Evolutionary conservation across 2,113 vertebrate genomes (phyloP).

Genomic region (Corydoras sp.): DNA sequence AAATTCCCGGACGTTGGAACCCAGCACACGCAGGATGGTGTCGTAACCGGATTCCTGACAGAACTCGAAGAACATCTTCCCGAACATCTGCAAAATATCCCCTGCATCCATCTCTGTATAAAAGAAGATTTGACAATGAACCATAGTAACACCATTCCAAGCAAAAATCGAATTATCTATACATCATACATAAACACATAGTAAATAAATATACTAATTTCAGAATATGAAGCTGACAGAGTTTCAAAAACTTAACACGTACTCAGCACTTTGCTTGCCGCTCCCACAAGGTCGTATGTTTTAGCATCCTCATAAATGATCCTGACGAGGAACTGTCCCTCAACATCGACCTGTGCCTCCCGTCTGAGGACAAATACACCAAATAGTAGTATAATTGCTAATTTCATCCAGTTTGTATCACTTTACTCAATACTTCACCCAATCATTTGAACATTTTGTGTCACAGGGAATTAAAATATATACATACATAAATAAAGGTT

Average conservation of each 20-base stretch:
- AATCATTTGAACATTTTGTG: too few species aligned
- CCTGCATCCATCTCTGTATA: slow-evolving; percentile 88
- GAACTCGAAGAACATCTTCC: slow-evolving; percentile 99
- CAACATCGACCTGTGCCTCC: slow-evolving; percentile 95
- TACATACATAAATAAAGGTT: too few species aligned
- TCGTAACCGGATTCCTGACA: slow-evolving; percentile 99
- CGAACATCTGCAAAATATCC: slow-evolving; percentile 96
- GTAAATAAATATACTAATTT: neutral
- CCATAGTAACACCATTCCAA: too few species aligned
- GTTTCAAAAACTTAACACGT: slow-evolving; percentile 51
- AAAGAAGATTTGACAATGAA: slow-evolving; percentile 23
- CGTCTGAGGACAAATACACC: slow-evolving; percentile 65
- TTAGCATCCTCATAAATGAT: slow-evolving; percentile 98
- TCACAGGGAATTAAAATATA: too few species aligned
- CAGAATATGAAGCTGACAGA: too few species aligned
- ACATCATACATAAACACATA: too few species aligned
- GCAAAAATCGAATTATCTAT: too few species aligned
- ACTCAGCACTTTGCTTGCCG: slow-evolving; percentile 98
- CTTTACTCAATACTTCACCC: too few species aligned
- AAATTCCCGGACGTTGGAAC: slow-evolving; percentile 96
- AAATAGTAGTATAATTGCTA: too few species aligned
- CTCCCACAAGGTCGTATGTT: slow-evolving; percentile 93
- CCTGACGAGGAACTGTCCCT: slow-evolving; percentile 96
- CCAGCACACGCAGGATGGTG: slow-evolving; percentile 91
- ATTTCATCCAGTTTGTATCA: too few species aligned